Conservation (phyloP, 2,797 vertebrate genomes). For the Sebastes reedi region DNA sequence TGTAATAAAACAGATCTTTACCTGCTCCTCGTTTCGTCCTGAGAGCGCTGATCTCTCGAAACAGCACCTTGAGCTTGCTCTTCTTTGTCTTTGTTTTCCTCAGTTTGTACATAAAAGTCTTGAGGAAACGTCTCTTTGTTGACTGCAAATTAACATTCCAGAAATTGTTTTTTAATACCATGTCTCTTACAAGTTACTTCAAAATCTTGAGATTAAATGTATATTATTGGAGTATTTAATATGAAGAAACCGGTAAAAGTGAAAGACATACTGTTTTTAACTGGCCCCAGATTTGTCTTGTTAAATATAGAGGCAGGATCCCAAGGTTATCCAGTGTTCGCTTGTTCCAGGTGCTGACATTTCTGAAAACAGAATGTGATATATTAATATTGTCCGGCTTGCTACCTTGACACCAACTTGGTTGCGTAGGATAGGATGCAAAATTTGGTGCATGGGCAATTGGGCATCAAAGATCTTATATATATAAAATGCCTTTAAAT, state of each 20-base stretch:
- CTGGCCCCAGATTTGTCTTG: slow-evolving; percentile 51
- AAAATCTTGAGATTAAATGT: neutral
- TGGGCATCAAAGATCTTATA: neutral
- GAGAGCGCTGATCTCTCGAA: slow-evolving; percentile 12
- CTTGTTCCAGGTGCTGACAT: slow-evolving; percentile 54
- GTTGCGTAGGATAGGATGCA: neutral
- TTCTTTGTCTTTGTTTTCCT: slow-evolving; percentile 49
- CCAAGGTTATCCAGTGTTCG: slow-evolving; percentile 61
- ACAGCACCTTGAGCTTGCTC: slow-evolving; percentile 52
- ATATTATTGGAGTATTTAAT: neutral
- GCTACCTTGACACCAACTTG: neutral
- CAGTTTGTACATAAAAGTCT: slow-evolving; percentile 53
- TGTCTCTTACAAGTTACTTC: neutral
- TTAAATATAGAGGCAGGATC: slow-evolving; percentile 69
- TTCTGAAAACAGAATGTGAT: slow-evolving; percentile 46
- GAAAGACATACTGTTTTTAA: slow-evolving; percentile 52
- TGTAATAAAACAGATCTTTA: slow-evolving; percentile 1
- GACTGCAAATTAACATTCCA: slow-evolving; percentile 33
- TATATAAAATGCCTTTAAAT: neutral
- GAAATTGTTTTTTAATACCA: neutral
- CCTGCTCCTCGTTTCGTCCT: slow-evolving; percentile 54
- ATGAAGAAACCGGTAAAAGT: neutral
- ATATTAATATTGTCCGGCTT: neutral
- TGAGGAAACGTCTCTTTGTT: slow-evolving; percentile 61
- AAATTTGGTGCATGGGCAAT: neutral